Evolutionary conservation across 1,140 invertebrate genomes (phyloP).

Genomic region (Drosophila azteca): DNA sequence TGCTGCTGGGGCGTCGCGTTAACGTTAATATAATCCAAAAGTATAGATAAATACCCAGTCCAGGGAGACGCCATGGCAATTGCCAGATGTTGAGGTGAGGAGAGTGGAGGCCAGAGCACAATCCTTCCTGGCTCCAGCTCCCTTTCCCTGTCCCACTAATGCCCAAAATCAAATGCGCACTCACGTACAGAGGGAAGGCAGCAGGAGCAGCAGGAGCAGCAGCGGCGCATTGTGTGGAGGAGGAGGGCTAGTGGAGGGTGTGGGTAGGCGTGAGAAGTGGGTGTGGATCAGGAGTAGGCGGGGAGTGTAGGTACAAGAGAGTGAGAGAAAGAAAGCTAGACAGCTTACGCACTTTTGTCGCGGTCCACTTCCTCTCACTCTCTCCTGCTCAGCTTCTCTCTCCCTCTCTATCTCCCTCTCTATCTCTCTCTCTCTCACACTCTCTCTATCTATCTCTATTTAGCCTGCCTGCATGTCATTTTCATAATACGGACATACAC

Average conservation of each 20-base stretch:
- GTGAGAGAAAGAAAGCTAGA: conserved; percentile 21
- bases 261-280: neutral
- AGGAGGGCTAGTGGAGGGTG: no score
- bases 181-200: conserved; percentile 24
- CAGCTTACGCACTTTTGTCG: conserved; percentile 45
- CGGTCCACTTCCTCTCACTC: neutral
- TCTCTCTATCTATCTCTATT: neutral
- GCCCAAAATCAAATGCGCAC: conserved; percentile 59
- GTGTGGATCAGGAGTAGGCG: neutral
- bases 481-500: conserved; percentile 44
- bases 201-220: neutral
- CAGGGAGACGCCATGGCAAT: no score
- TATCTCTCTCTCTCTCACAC: neutral
- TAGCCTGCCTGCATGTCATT: conserved; percentile 32
- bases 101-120: neutral
- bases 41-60: conserved; percentile 51
- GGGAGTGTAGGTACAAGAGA: neutral
- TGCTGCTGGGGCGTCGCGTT: conserved; percentile 9
- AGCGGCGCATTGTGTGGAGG: no score
- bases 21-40: conserved; percentile 56
- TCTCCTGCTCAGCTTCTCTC: neutral
- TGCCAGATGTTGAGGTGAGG: neutral
- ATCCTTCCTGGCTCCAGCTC: conserved; percentile 8
- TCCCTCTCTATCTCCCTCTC: neutral
- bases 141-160: conserved; percentile 35